These are phyloP conservation scores for Enteromius unitaeniatus DNA, from an alignment of 2,797 vertebrate species.

Conservation along the genomic window DNA sequence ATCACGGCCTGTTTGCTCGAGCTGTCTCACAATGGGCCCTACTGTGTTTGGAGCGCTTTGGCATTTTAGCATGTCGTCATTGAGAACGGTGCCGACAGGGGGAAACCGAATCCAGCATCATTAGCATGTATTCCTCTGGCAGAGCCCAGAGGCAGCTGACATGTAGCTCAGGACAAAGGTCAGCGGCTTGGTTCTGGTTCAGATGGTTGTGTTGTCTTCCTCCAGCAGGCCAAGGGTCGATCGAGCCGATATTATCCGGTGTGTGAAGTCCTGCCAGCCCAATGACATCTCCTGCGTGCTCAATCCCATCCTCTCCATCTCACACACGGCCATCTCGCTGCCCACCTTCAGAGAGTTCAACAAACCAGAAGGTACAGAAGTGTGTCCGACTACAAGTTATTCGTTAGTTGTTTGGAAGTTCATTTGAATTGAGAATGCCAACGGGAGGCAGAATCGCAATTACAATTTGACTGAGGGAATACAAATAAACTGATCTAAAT, in stretches of 20 bases:
- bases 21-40: conserved; percentile 36
- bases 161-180: neutral
- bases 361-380: conserved; percentile 86
- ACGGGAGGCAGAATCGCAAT: too few species aligned
- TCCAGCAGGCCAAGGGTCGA: conserved; percentile 77
- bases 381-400: neutral
- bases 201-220: neutral
- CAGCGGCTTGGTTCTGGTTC: neutral
- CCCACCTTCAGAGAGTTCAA: conserved; percentile 93
- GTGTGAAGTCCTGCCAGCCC: conserved; percentile 89
- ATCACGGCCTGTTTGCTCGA: conserved; percentile 36
- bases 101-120: conserved; percentile 31
- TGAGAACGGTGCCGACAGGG: conserved; percentile 31
- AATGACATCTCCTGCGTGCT: conserved; percentile 83
- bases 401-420: too few species aligned
- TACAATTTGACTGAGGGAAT: too few species aligned
- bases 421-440: too few species aligned
- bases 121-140: conserved; percentile 33
- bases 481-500: too few species aligned
- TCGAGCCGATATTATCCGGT: conserved; percentile 87
- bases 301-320: conserved; percentile 89
- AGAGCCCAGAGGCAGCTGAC: neutral
- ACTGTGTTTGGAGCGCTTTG: conserved; percentile 29
- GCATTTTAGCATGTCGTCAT: conserved; percentile 29
- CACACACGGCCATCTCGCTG: conserved; percentile 93